Conservation (phyloP, 2,888 invertebrate genomes). For the Lasioglossum malachurum region DNA sequence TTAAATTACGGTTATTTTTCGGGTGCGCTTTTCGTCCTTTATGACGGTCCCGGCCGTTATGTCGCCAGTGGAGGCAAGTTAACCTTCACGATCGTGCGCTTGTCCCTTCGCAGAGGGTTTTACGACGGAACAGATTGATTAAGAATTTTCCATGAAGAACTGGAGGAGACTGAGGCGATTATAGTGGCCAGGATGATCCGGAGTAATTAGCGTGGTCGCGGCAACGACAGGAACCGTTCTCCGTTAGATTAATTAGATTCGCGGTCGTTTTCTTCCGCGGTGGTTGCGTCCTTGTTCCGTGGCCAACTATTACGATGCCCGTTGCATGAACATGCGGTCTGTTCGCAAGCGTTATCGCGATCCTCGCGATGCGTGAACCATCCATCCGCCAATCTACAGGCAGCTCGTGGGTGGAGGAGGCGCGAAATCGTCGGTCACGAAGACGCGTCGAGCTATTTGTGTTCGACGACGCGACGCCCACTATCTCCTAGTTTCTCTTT, state of each 20-base stretch:
- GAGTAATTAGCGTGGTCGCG: slow-evolving; percentile 51
- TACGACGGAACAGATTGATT: no score
- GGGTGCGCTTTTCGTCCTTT: no score
- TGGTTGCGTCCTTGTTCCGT: slow-evolving; percentile 55
- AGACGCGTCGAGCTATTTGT: slow-evolving; percentile 14
- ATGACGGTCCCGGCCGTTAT: no score
- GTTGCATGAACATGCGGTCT: slow-evolving; percentile 40
- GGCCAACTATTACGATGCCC: slow-evolving; percentile 26
- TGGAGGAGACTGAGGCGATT: background rate
- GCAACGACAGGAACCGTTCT: slow-evolving; percentile 34
- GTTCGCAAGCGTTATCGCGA: slow-evolving; percentile 34
- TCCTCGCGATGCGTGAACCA: background rate
- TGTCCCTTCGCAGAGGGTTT: no score
- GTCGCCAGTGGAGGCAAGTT: no score
- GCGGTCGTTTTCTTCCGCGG: slow-evolving; percentile 26
- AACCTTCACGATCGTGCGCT: no score
- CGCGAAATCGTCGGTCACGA: slow-evolving; percentile 22
- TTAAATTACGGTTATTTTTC: no score
- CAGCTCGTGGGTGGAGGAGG: slow-evolving; percentile 23
- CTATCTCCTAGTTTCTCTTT: slow-evolving; percentile 13
- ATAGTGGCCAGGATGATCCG: slow-evolving; percentile 38
- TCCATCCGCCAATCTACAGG: slow-evolving; percentile 2
- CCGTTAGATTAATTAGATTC: slow-evolving; percentile 47
- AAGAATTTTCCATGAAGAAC: background rate
- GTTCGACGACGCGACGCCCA: slow-evolving; percentile 16